Conservation (phyloP, 2,888 invertebrate species). For the Cantharis rustica region DNA sequence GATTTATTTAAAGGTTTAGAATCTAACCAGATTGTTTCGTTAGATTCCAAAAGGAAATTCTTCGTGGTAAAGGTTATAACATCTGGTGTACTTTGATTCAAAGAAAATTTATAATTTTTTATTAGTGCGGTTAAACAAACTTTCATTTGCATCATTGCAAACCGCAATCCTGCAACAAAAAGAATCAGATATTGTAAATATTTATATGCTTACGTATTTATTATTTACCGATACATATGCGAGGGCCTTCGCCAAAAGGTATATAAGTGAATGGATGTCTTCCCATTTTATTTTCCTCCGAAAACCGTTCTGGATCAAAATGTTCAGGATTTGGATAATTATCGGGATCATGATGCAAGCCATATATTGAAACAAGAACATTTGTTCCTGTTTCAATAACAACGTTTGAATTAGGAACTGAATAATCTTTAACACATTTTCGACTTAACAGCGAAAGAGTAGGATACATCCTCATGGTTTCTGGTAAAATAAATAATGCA, state of each 20-base stretch:
- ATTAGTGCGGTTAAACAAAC: conserved; percentile 27
- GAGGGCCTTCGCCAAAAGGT: conserved; percentile 46
- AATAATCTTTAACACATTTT: not conserved
- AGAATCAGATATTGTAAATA: too few relatives aligned
- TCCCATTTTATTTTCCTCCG: not conserved
- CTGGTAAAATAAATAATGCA: not conserved
- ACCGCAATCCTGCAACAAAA: conserved; percentile 29
- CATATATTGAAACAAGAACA: not conserved
- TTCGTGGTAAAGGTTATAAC: not conserved
- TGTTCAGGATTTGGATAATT: conserved; percentile 5
- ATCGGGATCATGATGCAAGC: not conserved
- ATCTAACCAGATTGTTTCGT: not conserved
- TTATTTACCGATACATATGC: conserved; percentile 43
- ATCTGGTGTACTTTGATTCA: conserved; percentile 17
- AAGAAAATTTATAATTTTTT: conserved; percentile 23
- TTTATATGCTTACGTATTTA: too few relatives aligned
- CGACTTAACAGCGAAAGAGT: not conserved
- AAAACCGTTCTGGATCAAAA: conserved; percentile 9
- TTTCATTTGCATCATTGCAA: conserved; percentile 35
- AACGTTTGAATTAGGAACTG: not conserved
- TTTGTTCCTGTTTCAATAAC: not conserved
- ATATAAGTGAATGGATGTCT: conserved; percentile 30
- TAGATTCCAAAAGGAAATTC: not conserved
- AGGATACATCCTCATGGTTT: conserved; percentile 12
- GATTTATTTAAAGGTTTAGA: not conserved